Conservation (phyloP, 2,113 vertebrate genomes). For the Podiceps cristatus region DNA sequence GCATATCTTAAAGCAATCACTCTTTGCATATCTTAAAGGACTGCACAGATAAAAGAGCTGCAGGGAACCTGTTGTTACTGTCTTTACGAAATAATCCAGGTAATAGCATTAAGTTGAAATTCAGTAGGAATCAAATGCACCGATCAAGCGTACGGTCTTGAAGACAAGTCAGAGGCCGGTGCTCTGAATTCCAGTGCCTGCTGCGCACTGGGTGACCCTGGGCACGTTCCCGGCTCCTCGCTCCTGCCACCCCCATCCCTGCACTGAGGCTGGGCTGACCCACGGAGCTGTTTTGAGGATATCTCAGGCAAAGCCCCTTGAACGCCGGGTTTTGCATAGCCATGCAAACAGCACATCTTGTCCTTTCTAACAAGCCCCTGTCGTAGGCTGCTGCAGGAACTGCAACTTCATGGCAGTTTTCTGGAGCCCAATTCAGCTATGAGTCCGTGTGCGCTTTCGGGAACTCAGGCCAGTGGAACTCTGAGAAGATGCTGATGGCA, state of each 20-base stretch:
- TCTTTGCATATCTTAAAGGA: conserved; percentile 47
- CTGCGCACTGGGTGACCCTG: neutral
- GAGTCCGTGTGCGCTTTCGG: neutral
- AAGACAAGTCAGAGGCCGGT: neutral
- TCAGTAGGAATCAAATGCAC: neutral
- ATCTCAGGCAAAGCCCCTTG: neutral
- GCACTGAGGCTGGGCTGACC: neutral
- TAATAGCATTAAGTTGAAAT: conserved; percentile 54
- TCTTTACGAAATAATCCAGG: conserved; percentile 59
- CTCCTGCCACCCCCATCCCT: neutral
- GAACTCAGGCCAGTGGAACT: neutral
- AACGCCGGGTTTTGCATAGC: neutral
- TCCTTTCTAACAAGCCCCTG: neutral
- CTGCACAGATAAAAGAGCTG: neutral
- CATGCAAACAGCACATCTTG: neutral
- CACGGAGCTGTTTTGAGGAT: neutral
- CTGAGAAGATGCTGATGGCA: neutral
- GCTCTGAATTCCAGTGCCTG: neutral
- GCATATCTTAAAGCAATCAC: conserved; percentile 48
- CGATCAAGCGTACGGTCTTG: neutral
- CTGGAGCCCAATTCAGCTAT: rapidly evolving
- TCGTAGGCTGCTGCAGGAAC: neutral
- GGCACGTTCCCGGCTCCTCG: neutral
- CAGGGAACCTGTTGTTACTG: conserved; percentile 36
- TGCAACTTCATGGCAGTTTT: neutral